Base-by-base conservation (phyloP, 2,797 vertebrate genomes). In the Labeo calbasu region DNA sequence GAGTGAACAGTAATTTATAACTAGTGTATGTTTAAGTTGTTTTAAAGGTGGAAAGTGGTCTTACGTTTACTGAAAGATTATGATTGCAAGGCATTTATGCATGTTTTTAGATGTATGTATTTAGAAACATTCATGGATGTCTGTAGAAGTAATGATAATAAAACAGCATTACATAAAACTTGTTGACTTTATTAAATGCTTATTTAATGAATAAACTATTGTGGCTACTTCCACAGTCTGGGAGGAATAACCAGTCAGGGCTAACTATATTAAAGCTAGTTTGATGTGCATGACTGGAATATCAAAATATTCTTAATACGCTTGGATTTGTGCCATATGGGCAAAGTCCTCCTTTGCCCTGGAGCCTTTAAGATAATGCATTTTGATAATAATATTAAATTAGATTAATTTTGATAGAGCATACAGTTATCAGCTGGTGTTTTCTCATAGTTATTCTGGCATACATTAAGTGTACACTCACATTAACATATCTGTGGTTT, bases 311-410 rank as follows among this genome's bases (percentile, higher is more conserved):
- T 66, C 25, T 10, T 68, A 77, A 85, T 81, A n/a, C 9, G 9
- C 11, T 76, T 55, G 63, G 79, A 69, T 23, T 40, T 40, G 23
- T 76, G 70, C 61, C 82, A 70, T 78, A 57, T 84, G 75, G 65
- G 32, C 65, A 32, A 23, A 75, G 32, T n/a, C 32, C 65, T 46
- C 32, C 80, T 59, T 61, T 48, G 48, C 65, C 82, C 82, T 23
- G 51, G 40, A 83, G 82, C 70, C 19, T 15, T 70, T 70, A 77
- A 78, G 63, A 50, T 57, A 83, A 77, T 78, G 75, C 51, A 77
- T 61, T 69, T 61, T 78, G 75, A 78, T 59, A 57, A 69, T 36
- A 69, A 77, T 70, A 77, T 77, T 70, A 32, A 77, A 78, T 77
- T 70, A 50, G 53, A 78, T 71, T 13, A 23, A 61, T 84, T 65